These are phyloP conservation scores for Sebastiscus tertius DNA, from an alignment of 2,797 vertebrate genomes.

Conservation along the genomic window DNA sequence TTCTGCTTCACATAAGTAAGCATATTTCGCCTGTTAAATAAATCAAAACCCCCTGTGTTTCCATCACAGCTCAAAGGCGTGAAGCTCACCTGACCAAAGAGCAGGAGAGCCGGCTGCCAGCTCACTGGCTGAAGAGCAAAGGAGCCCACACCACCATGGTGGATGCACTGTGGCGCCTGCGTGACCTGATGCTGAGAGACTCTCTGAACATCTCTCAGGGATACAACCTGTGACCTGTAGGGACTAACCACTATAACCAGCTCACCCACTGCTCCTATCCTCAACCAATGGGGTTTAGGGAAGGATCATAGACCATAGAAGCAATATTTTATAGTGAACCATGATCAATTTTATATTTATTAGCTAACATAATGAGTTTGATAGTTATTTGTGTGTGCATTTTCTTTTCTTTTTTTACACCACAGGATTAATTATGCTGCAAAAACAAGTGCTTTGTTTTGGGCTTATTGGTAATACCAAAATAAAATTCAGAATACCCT, in stretches of 20 bases:
- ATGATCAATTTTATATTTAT: constrained; percentile 82
- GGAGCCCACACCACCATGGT: constrained; percentile 98
- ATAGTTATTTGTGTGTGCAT: constrained; percentile 63
- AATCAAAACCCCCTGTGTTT: constrained; percentile 29
- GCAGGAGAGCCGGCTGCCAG: constrained; percentile 95
- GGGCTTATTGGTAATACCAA: constrained; percentile 43
- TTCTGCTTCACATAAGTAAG: not conserved
- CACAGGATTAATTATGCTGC: constrained; percentile 54
- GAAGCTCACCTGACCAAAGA: constrained; percentile 95
- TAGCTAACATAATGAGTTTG: constrained; percentile 70
- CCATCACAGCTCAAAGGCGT: constrained; percentile 88
- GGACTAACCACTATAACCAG: constrained; percentile 76
- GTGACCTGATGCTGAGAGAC: constrained; percentile 97
- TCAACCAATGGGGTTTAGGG: constrained; percentile 45
- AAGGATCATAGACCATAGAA: constrained; percentile 67
- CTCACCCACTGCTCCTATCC: constrained; percentile 64
- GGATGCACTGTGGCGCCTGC: constrained; percentile 95
- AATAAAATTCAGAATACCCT: constrained; percentile 67
- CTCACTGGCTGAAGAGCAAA: constrained; percentile 99
- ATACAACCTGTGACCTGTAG: constrained; percentile 92
- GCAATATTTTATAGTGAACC: constrained; percentile 80
- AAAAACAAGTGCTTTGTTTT: constrained; percentile 51
- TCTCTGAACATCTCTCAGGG: constrained; percentile 96
- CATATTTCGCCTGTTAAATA: not conserved
- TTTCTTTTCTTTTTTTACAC: constrained; percentile 61